Conservation (phyloP, 2,888 invertebrate genomes). For the Seladonia tumulorum region DNA sequence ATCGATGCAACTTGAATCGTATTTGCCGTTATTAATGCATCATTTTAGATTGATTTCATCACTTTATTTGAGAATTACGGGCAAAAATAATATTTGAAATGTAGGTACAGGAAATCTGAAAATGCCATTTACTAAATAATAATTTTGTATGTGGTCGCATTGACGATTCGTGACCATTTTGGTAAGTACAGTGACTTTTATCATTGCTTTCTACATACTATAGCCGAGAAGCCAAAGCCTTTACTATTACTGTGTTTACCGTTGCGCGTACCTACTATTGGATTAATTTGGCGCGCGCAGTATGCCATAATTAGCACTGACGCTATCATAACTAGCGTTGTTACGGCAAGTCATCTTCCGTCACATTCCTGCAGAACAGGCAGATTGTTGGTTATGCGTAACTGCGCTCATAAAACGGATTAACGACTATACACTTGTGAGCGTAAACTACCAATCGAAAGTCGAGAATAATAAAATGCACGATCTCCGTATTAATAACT, state of each 20-base stretch:
- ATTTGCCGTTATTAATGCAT: neutral
- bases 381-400: constrained; percentile 39
- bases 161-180: neutral
- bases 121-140: neutral
- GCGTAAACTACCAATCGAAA: neutral
- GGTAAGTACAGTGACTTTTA: neutral
- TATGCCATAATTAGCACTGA: constrained; percentile 52
- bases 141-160: neutral
- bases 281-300: constrained; percentile 34
- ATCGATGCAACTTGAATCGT: neutral
- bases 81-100: neutral
- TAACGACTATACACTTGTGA: neutral
- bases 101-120: neutral
- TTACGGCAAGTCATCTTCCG: constrained; percentile 23
- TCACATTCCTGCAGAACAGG: constrained; percentile 43
- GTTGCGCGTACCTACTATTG: constrained; percentile 8
- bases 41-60: neutral
- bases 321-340: constrained; percentile 49
- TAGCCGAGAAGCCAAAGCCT: neutral
- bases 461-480: neutral
- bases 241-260: constrained; percentile 25
- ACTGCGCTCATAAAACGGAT: constrained; percentile 33
- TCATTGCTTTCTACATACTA: neutral
- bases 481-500: neutral
- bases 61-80: neutral